Evolutionary conservation across 64 coral and sea anemone species (phyloP), one percentile per base, ranked within the genome.

Genomic region (Exaiptasia diaphana): DNA sequence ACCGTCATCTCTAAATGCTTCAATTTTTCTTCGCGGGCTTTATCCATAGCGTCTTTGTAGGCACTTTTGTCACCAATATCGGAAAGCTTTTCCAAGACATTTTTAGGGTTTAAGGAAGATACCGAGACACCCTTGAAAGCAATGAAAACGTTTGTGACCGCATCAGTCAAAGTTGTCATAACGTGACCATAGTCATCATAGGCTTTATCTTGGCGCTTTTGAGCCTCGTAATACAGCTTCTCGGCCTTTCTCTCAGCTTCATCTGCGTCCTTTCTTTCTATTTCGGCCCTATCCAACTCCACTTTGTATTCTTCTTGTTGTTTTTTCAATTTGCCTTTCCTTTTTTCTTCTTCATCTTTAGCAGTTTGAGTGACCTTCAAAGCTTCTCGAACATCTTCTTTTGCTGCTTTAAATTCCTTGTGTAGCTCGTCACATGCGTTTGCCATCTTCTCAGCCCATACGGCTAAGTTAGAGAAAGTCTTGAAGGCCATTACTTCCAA

Each of bases 401-500:
- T 42, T 23, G 67, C 81, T 50, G 24, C 39, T 22, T 83, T 67
- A 56, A 83, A 72, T 30, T 83, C 81, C 33, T 25, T 73, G 67
- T 57, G 81, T 34, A 83, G 15, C 22, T 83, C 67, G 3, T 83
- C 35, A 30, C 64, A 64, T 22, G 81, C 81, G 45, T 33, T 28
- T 11, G 81, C 81, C 81, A 83, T 83, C 13, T 73, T 50, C 52
- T 72, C 40, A 9, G 81, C 81, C 4, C 55, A 18, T 32, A 20
- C 41, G 5, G 81, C 49, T 36, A 83, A 53, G 2, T 25, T 32
- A 0, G 81, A 73, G 35, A 83, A 67, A 27, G 65, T 83, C 33
- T 83, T 67, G 12, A 83, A n/a, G 12, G 81, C 81, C 81, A 83
- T 83, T 38, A 71, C 81, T 73, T 83, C 81, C 17, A 83, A 18